Evolutionary conservation across 2,797 vertebrate species (phyloP), one percentile per base, ranked within the genome.

Genomic region (Erethizon dorsatum): DNA sequence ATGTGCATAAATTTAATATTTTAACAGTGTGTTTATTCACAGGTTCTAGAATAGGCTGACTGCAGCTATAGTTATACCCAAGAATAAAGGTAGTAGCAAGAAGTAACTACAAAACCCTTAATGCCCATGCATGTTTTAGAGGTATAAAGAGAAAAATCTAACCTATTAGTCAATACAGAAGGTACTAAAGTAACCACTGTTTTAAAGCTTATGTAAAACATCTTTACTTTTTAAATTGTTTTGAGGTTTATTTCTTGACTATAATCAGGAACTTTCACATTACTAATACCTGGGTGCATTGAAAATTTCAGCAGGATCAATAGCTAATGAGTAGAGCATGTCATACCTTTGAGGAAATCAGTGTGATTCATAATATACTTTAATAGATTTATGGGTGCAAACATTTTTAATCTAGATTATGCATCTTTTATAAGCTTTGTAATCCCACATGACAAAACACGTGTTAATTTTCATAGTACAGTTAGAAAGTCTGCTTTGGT

Each of bases 401-500:
- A 17, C 5, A 37, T 77, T 82, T 91, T 61, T 71, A 73, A 96
- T 28, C 50, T 6, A 93, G 65, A 77, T 50, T 0, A 56, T 65
- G 33, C 41, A 78, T 7, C 0, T 73, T 83, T 87, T 47, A 45
- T 86, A 93, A 91, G 1, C 4, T 14, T 78, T 91, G 5, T 84
- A 82, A 41, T 91, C 2, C 3, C 86, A 77, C 45, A 79, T 85
- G 45, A 91, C 26, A 96, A 95, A 92, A 96, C 52, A 37, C 52
- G 9, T 91, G 71, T 94, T 83, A 95, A 93, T 94, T 96, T 85
- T 50, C 63, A 52, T 33, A 65, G 31, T 73, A 92, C 91, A 79
- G 88, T 84, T 59, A 59, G 37, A 83, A 93, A 83, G 90, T 59
- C 63, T 20, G 77, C 18, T 85, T 96, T 88, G 18, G 52, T 73